Evolutionary conservation across 2,888 invertebrate genomes (phyloP), one percentile per base, ranked within the genome.

Genomic region (Uloborus plumipes): DNA sequence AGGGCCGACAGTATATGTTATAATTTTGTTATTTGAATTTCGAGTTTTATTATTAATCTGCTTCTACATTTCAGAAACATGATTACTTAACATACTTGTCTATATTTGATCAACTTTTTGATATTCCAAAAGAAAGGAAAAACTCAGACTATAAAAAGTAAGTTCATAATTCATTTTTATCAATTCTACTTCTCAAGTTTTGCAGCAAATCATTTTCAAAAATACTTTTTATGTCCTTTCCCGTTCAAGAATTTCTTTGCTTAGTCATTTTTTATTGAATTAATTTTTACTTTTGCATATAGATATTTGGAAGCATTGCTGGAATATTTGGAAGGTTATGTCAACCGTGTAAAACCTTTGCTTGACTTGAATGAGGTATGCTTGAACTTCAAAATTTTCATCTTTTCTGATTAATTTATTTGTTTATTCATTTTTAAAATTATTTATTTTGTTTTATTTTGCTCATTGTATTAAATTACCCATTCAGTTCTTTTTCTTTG

Each of bases 81-180:
- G 99, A 99, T 90, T 99, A 99, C 89, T 95, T 99, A 69, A 94
- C 94, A 0, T 99, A 98, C 89, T 90, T 99, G 84, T 94, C 94
- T 85, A 93, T 94, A 80, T 98, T 99, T 88, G 99, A 99, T 89
- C 96, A 96, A 88, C 91, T 99, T 18, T 98, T 95, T 89, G 99
- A 99, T 87, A 95, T 99, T 87, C 94, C 98, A 0, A 89, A 95
- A 94, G 90, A 91, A 53, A 89, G 89, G 67, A 92, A 92, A 86
- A 91, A 90, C 87, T 88, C 90, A 7, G 90, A 88, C 20, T 91
- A 91, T 87, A 80, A 96, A 95, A 89, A 89, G 90, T 96, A 95
- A 89, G 94, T 94, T 74, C 95, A 95, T 86, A 13, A 11, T 55
- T 55, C 7, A 15, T 55, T 55, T 18, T 18, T 18, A 9, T 18